phyloP scores from a whole-genome alignment of 2,888 invertebrate genomes.

The Pimpla rufipes region DNA sequence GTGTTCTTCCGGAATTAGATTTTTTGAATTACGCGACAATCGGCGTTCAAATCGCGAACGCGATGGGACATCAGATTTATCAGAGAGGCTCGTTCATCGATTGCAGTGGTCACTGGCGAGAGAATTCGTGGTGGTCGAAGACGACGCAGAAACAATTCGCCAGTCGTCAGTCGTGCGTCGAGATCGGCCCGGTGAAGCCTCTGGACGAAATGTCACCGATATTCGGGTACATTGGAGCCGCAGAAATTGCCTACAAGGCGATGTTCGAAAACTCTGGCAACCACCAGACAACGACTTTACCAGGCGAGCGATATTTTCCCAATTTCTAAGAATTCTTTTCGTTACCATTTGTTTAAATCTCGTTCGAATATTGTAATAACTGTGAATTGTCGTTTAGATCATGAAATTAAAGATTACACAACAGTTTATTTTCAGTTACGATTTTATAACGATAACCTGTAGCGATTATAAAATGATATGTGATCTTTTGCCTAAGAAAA shows the following conservation, averaged over 20 bases:
- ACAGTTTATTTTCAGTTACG: no score
- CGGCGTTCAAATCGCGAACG: slow-evolving; percentile 69
- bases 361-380: no score
- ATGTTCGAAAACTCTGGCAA: slow-evolving; percentile 54
- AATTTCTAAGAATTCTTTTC: background rate
- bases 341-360: background rate
- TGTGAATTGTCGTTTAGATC: no score
- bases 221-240: slow-evolving; percentile 67
- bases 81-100: slow-evolving; percentile 68
- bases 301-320: slow-evolving; percentile 47
- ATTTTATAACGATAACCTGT: no score
- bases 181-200: slow-evolving; percentile 64
- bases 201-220: slow-evolving; percentile 63
- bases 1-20: slow-evolving; percentile 56
- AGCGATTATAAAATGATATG: no score
- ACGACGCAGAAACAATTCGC: slow-evolving; percentile 68
- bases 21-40: slow-evolving; percentile 67
- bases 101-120: slow-evolving; percentile 56
- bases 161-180: slow-evolving; percentile 61
- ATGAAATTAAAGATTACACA: no score
- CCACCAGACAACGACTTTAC: slow-evolving; percentile 46
- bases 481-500: no score
- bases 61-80: slow-evolving; percentile 68
- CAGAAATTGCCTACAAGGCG: slow-evolving; percentile 66
- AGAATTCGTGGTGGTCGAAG: slow-evolving; percentile 68